Base-by-base conservation (phyloP, 2,797 vertebrate genomes). In the Gambelia wislizenii region DNA sequence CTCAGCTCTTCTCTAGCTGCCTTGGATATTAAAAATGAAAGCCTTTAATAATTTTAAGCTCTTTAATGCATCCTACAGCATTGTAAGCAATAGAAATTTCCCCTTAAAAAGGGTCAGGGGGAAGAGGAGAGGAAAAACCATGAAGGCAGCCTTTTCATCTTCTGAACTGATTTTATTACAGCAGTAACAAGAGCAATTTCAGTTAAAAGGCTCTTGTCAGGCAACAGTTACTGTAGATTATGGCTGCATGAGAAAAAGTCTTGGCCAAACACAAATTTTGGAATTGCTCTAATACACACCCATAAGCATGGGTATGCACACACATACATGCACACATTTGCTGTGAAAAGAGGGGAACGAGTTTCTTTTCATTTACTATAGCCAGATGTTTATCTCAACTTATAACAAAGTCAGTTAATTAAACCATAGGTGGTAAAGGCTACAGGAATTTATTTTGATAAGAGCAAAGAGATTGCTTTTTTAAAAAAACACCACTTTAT, bases 131-230 rank as follows among this genome's bases (percentile, higher is more conserved):
- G 88, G 90, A 92, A 86, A 83, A 88, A 83, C 80, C 22, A 70
- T 94, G 94, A 96, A 92, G 86, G 42, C 87, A 93, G 67, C 88
- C 92, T 95, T 95, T 96, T 93, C 85, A 91, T 97, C 93, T 96
- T 96, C 91, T 91, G 4, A 61, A 93, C 89, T 93, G 91, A 91
- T 96, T 96, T 97, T 97, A 96, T 96, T 94, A 91, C 5, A 83
- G 90, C 88, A 94, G 87, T 96, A 96, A 97, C 94, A 93, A 93
- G 94, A 95, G 91, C 89, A 95, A 95, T 96, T 95, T 94, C 91
- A 95, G 87, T 93, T 95, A 94, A 97, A 96, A 93, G 92, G 83
- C 89, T 93, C 90, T 92, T 94, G 94, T 95, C 96, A 94, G 95
- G 93, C 89, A 94, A 95, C 91, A 93, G 88, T 95, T 93, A 91